Base-by-base conservation (phyloP, 2,888 invertebrate species). In the Melanotus villosus region DNA sequence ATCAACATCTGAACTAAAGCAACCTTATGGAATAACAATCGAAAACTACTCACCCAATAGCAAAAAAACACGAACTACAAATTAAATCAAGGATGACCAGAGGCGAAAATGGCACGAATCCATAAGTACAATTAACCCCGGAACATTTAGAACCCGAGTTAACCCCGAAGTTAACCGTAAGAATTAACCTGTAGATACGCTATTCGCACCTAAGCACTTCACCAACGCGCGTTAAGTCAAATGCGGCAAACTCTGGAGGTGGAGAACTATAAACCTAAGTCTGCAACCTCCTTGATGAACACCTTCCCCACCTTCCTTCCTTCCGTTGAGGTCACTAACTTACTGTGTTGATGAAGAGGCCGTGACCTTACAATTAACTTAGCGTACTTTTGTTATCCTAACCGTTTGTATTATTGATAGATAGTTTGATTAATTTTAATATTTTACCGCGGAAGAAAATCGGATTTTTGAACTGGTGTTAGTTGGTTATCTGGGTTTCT, bases 261-360 rank as follows among this genome's bases (percentile, higher is more conserved):
- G 66, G 50, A 67, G 45, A 64, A 67, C 60, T 72, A 72, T 72
- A 74, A 73, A 71, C 68, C 62, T 64, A 16, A 58, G 65, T 69
- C 65, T 72, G 71, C 71, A 65, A 65, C 66, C 68, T 68, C 60
- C 70, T 57, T 68, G 56, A 65, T 58, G n/a, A n/a, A n/a, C 45
- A 58, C 64, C 63, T 75, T 77, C 79, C 79, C 79, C 80, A 78
- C 78, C 78, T 80, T 80, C 79, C 79, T 81, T 80, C 80, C 79
- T 80, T 81, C 80, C 80, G 78, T 77, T 77, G 80, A 81, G 80
- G 81, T 80, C 80, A 80, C 78, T 80, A 78, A 81, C 81, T 79
- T 74, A 78, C 74, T 74, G 73, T 76, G 65, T 72, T 75, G 73
- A 70, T 72, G 76, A 77, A 65, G 76, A 76, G 76, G 74, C 79